Conservation (phyloP, 92 coral and sea anemone species). For the Porites divaricata region DNA sequence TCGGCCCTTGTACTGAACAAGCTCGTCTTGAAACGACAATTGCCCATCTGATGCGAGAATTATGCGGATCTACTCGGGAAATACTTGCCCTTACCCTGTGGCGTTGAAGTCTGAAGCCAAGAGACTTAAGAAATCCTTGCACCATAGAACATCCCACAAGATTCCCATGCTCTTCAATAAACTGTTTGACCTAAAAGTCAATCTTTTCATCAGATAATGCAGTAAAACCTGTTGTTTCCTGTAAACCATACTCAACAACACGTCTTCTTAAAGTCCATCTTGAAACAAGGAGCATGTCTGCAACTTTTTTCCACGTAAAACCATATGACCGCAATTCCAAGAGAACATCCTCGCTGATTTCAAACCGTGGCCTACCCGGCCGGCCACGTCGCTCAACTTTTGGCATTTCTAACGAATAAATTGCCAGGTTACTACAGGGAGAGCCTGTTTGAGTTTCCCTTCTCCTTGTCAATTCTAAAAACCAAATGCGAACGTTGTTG, state of each 20-base stretch:
- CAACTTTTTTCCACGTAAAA: slow-evolving; percentile 30
- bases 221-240: slow-evolving; percentile 22
- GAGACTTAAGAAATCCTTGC: slow-evolving; percentile 18
- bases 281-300: slow-evolving; percentile 43
- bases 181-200: slow-evolving; percentile 1
- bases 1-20: slow-evolving; percentile 38
- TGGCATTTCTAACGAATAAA: too few species aligned
- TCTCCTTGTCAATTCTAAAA: slow-evolving; percentile 3
- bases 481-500: slow-evolving; percentile 29
- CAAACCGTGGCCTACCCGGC: too few species aligned
- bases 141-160: slow-evolving; percentile 42
- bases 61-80: slow-evolving; percentile 42
- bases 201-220: slow-evolving; percentile 31
- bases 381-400: too few species aligned
- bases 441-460: too few species aligned
- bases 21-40: slow-evolving; percentile 25
- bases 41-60: slow-evolving; percentile 38
- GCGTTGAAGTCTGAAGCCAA: slow-evolving; percentile 10
- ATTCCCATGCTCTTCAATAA: slow-evolving; percentile 32
- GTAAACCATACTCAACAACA: slow-evolving; percentile 26
- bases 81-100: slow-evolving; percentile 18
- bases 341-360: too few species aligned
- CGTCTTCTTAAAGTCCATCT: slow-evolving; percentile 45
- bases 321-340: slow-evolving; percentile 37
- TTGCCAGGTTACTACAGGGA: too few species aligned